Evolutionary conservation across 1,140 invertebrate genomes (phyloP).

Genomic region (Orussus abietinus): DNA sequence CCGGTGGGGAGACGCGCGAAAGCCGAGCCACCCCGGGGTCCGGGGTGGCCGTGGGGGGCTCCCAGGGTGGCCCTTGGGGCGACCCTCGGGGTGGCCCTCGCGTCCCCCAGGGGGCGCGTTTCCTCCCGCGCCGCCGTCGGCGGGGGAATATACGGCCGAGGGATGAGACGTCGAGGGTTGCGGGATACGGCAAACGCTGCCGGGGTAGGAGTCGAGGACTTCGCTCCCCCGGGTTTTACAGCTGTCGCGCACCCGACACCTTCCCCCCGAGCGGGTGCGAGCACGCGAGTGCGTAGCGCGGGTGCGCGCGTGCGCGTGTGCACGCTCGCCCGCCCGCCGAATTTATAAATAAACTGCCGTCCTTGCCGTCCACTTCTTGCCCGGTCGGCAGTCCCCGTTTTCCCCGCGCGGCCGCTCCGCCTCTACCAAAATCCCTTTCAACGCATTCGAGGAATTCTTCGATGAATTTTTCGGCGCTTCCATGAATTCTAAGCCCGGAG

Average conservation of each 20-base stretch:
- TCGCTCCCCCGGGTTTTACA: conserved; percentile 43
- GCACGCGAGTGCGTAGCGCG: not conserved
- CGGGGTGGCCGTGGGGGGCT: too few species aligned
- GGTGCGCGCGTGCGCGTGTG: conserved; percentile 6
- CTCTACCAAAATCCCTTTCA: too few species aligned
- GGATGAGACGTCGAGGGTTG: conserved; percentile 26
- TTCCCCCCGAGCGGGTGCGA: conserved; percentile 26
- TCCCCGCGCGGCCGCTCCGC: too few species aligned
- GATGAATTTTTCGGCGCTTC: too few species aligned
- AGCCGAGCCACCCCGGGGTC: conserved; percentile 27
- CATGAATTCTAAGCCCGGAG: too few species aligned
- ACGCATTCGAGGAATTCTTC: too few species aligned
- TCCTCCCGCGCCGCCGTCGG: conserved; percentile 24
- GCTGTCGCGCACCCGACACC: conserved; percentile 51
- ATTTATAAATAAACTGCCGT: not conserved
- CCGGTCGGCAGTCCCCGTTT: too few species aligned
- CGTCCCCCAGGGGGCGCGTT: conserved; percentile 12
- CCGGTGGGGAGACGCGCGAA: too few species aligned
- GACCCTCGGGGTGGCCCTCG: too few species aligned
- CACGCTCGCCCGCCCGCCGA: conserved; percentile 7
- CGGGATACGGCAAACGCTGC: conserved; percentile 24
- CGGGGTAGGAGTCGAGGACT: conserved; percentile 40
- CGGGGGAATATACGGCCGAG: conserved; percentile 25
- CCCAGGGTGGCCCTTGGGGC: too few species aligned
- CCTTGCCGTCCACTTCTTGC: not conserved